Evolutionary conservation across 2,888 invertebrate species (phyloP), one percentile per base, ranked within the genome.

Genomic region (Tenthredo scrophulariae): DNA sequence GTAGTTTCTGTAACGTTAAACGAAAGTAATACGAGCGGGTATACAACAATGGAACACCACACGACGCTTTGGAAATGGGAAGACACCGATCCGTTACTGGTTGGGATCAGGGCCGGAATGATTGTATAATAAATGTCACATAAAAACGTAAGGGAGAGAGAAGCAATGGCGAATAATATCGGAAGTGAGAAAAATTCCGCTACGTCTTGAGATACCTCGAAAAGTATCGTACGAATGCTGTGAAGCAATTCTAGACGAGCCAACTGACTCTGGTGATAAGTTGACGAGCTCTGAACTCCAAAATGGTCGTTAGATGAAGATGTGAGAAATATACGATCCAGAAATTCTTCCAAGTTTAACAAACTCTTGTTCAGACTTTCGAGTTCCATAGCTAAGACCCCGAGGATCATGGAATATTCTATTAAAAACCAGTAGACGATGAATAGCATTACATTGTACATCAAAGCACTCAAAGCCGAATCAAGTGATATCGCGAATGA

Each of bases 1-100:
- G 7, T n/a, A 37, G 37, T 70, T 70, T n/a, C 70, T n/a, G 70
- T 70, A 10, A 70, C 70, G 70, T 29, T 70, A 7, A n/a, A 70
- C 15, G 37, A 33, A 10, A 70, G 37, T 37, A 37, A 37, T 4
- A 37, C 6, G 37, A 70, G 18, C 1, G 37, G 37, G 33, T 33
- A 37, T n/a, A 37, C 18, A 10, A 15, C 9, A 15, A 37, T 0
- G 4, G 9, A 37, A 37, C 1, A 1, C 37, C 37, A 70, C n/a
- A n/a, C 18, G 1, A 37, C n/a, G 33, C 4, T 3, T 18, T n/a
- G 0, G 9, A 70, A 18, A 37, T 18, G 1, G 6, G 7, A 2
- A 5, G 5, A 9, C n/a, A 70, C 2, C 13, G 70, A 37, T 2
- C 0, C 4, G 10, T 37, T 1, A 33, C 18, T 18, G 4, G 37